phyloP scores from a whole-genome alignment of 1,140 invertebrate genomes.

The Zelostemma sp. region DNA sequence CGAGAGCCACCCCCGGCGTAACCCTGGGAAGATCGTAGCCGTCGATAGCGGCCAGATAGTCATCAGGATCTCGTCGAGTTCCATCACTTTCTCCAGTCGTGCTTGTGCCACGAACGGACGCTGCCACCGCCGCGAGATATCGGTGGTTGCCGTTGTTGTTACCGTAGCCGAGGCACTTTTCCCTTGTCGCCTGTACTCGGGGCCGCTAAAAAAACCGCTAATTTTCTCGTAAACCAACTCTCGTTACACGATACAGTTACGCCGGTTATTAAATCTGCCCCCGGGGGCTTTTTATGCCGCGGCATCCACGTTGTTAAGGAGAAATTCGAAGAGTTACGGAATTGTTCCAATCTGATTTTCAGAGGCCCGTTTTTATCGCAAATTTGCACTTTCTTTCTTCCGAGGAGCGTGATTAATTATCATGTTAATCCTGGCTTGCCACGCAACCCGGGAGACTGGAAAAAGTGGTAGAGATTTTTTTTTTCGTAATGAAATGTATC shows the following conservation, averaged over 20 bases:
- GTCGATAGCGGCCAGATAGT: conserved; percentile 59
- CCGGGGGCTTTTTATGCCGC: too few relatives aligned
- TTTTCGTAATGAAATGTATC: too few relatives aligned
- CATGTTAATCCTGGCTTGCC: too few relatives aligned
- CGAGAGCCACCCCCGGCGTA: conserved; percentile 53
- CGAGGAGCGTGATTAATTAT: too few relatives aligned
- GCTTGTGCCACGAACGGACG: conserved; percentile 30
- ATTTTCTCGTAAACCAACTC: conserved; percentile 8
- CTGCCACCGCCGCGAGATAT: conserved; percentile 14
- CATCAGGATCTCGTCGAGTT: conserved; percentile 62
- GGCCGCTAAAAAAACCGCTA: conserved; percentile 14
- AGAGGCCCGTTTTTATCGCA: background rate
- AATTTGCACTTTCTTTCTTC: too few relatives aligned
- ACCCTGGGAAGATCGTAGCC: conserved; percentile 59
- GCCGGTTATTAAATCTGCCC: background rate
- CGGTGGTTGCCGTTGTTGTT: conserved; percentile 4
- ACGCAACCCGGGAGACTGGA: too few relatives aligned
- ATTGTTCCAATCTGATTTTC: background rate
- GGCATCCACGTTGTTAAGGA: too few relatives aligned
- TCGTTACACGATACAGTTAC: conserved; percentile 13
- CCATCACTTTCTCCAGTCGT: conserved; percentile 64
- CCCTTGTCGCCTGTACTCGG: conserved; percentile 6
- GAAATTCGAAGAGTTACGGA: too few relatives aligned
- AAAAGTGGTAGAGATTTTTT: too few relatives aligned
- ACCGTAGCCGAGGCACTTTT: conserved; percentile 21